Evolutionary conservation across 2,888 invertebrate genomes (phyloP), one percentile per base, ranked within the genome.

Genomic region (Drosophila vallismaia): DNA sequence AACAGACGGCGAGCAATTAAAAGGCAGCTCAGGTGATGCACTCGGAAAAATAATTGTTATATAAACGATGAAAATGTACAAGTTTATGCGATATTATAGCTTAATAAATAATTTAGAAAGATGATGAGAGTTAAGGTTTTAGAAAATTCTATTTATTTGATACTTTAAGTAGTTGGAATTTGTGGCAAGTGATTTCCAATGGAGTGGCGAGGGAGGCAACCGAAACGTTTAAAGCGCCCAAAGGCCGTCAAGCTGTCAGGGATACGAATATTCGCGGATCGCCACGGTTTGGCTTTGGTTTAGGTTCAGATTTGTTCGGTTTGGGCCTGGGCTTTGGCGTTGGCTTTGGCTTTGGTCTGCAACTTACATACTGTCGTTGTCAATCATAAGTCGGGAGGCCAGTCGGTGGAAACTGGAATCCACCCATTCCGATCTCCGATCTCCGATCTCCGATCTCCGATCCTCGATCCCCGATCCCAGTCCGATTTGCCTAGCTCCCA

Each of bases 191-290:
- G 60, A 9, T 9, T 8, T 19, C 9, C 24, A n/a, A 9, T 9
- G 24, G 19, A 54, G 50, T 12, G 71, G 45, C 42, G 51, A 52
- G 62, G 58, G 71, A 57, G 70, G 71, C 38, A 63, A 59, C 69
- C 83, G 75, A 77, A 79, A 83, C 78, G 84, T 79, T 79, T 79
- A 83, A 83, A 79, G 83, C 84, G 86, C 82, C 88, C 88, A 86
- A 88, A 86, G 82, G 88, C 76, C 88, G 82, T 88, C 82, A 86
- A 82, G 76, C 82, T 88, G 82, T 72, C 81, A 87, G 78, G 45
- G 46, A 53, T 58, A 46, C 58, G 44, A 4, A 9, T 19, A 24
- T 44, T 51, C 52, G 44, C 44, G 10, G 44, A 44, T 44, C 24
- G 44, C 44, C 9, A 24, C 44, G 44, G 24, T 44, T 44, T 10